Base-by-base conservation (phyloP, 2,113 vertebrate species). In the Equus przewalskii region DNA sequence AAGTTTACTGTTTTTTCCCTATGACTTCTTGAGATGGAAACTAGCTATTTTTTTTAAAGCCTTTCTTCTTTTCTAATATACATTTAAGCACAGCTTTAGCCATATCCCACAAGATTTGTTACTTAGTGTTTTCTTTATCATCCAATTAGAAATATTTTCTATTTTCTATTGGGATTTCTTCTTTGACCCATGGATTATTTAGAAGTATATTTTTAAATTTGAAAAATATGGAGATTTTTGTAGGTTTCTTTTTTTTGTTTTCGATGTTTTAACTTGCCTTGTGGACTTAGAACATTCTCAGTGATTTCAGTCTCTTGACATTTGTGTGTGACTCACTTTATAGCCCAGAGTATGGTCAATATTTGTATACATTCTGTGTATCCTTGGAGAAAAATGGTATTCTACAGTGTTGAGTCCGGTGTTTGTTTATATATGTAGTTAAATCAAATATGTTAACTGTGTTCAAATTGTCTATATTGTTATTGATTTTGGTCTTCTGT, bases 1-100 rank as follows among this genome's bases (percentile, higher is more conserved):
- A 92, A 84, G 49, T 73, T 69, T 91, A 46, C 21, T 84, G 13
- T 56, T 87, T 96, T 80, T 62, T 13, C 22, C 13, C 6, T 58
- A 10, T 84, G 67, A 60, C 87, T 91, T 95, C 65, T 86, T 85
- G 18, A 94, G 46, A 72, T 92, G n/a, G 36, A 91, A 94, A 64
- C 11, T 54, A n/a, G 62, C 4, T 75, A 26, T 56, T 82, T 85
- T 85, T 97, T 73, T 79, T 41, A 90, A 70, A 69, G 41, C 54
- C 46, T 72, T 72, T 93, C 72, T 86, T 73, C 46, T 95, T 88
- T 89, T 83, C 49, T 84, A 78, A 26, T 76, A n/a, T 85, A 36
- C 2, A 30, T 70, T 69, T 82, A 92, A 92, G 67, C 54, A 41
- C 30, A 92, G 10, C 76, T 92, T 75, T 75, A 65, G 62, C 21